Percentiles rank a stretch among this genome's conserved stretches.
These are phyloP conservation scores for Semotilus atromaculatus DNA, from an alignment of 2,797 vertebrate species.

Conservation along the genomic window DNA sequence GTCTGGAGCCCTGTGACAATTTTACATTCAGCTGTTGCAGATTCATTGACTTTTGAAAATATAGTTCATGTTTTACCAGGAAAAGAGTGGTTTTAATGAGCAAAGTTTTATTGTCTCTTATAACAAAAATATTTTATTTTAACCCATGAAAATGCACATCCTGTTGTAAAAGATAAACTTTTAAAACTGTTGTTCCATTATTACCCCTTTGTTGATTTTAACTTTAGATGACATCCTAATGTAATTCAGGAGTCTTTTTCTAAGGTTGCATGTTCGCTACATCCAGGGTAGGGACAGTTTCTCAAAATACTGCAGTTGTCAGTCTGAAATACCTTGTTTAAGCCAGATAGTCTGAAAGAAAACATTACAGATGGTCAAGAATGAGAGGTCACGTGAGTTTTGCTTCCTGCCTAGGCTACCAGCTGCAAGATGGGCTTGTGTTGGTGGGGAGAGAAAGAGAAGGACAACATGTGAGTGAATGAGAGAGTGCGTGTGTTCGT, in stretches of 20 bases:
- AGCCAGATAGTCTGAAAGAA: background rate
- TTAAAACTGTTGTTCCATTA: background rate
- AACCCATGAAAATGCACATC: background rate
- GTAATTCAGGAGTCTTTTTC: background rate
- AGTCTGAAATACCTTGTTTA: background rate
- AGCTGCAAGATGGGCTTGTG: constrained; percentile 70
- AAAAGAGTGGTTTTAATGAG: background rate
- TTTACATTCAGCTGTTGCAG: background rate
- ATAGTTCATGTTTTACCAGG: background rate
- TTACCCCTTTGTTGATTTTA: background rate
- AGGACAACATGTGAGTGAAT: constrained; percentile 41
- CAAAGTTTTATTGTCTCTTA: background rate
- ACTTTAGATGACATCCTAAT: background rate
- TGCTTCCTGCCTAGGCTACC: constrained; percentile 70
- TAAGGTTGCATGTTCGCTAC: background rate
- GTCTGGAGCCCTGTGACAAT: too few species aligned
- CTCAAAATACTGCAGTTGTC: background rate
- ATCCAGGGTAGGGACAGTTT: background rate
- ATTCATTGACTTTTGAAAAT: background rate
- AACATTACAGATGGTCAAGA: constrained; percentile 52
- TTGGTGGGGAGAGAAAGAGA: constrained; percentile 55
- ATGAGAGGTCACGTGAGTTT: constrained; percentile 66
- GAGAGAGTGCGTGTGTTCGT: background rate
- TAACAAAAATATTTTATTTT: background rate
- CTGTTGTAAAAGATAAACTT: background rate